Evolutionary conservation across 1,140 invertebrate species (phyloP).

Genomic region (Anoplophora glabripennis): DNA sequence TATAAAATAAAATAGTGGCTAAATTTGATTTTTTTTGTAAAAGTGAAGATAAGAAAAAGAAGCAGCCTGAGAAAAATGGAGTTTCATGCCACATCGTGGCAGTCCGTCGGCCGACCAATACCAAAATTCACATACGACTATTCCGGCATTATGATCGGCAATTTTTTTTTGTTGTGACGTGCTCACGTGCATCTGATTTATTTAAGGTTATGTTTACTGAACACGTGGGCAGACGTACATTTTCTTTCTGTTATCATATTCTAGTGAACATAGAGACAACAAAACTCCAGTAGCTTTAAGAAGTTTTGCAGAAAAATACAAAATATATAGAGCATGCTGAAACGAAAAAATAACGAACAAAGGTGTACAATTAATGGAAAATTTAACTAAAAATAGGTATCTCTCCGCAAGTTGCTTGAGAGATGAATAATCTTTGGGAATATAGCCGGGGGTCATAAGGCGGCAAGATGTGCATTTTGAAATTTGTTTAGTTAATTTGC

Average conservation of each 20-base stretch:
- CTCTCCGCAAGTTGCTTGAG: conserved; percentile 3
- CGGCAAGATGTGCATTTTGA: too few relatives aligned
- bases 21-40: background rate
- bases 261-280: conserved; percentile 33
- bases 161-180: conserved; percentile 41
- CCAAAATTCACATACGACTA: conserved; percentile 4
- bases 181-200: conserved; percentile 34
- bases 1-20: too few relatives aligned
- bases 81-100: background rate
- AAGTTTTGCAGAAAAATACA: conserved; percentile 5
- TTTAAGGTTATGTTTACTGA: too few relatives aligned
- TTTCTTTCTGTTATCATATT: conserved; percentile 37
- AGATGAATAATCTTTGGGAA: background rate
- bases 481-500: too few relatives aligned
- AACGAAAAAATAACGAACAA: background rate
- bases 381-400: conserved; percentile 10
- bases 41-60: conserved; percentile 11
- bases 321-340: conserved; percentile 6
- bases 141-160: conserved; percentile 13
- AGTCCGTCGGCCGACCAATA: background rate
- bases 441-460: too few relatives aligned
- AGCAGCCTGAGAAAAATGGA: conserved; percentile 9
- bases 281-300: conserved; percentile 11
- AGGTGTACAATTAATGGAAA: background rate
- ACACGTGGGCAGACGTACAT: background rate